Evolutionary conservation across 2,113 vertebrate genomes (phyloP), one percentile per base, ranked within the genome.

Genomic region (Coturnix japonica): DNA sequence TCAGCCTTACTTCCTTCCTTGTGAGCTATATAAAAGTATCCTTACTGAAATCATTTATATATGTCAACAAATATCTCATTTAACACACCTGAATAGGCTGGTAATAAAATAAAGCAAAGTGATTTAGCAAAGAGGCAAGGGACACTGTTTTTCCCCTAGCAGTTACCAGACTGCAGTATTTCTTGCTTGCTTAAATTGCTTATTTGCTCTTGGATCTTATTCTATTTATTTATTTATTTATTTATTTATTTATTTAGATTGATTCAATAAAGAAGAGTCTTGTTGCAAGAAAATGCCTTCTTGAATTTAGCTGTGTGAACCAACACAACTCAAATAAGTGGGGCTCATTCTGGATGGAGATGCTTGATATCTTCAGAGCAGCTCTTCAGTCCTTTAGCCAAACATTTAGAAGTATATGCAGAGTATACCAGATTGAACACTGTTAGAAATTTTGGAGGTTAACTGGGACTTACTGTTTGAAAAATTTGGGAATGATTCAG

Each of bases 111-210:
- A 79, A 91, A 80, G 6, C 4, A 46, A 82, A 53, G 26, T 81
- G 76, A 88, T 87, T 90, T 72, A 90, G 76, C 76, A 77, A 30
- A 46, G 71, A 87, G 28, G 59, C 7, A 17, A 79, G 53, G 57
- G 53, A 25, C 20, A 79, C 70, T n/a, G 51, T 37, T 69, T 95
- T 85, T 87, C 51, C 79, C 67, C n/a, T 5, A 1, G 44, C 74
- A 61, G 57, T 39, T 83, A 41, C 46, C 72, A 57, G 61, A 11
- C 46, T 88, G 37, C 46, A 37, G 1, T 44, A 81, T 95, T 77
- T 86, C 44, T 30, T 88, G 47, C 60, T 90, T 89, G n/a, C 39
- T 72, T 78, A n/a, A 86, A 53, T 90, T 94, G 82, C 85, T 90
- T 78, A 67, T 81, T 90, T 95, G 39, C 77, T 86, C 73, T 30